These are phyloP conservation scores for Eonycteris spelaea DNA, from an alignment of 2,113 vertebrate genomes.

Conservation along the genomic window DNA sequence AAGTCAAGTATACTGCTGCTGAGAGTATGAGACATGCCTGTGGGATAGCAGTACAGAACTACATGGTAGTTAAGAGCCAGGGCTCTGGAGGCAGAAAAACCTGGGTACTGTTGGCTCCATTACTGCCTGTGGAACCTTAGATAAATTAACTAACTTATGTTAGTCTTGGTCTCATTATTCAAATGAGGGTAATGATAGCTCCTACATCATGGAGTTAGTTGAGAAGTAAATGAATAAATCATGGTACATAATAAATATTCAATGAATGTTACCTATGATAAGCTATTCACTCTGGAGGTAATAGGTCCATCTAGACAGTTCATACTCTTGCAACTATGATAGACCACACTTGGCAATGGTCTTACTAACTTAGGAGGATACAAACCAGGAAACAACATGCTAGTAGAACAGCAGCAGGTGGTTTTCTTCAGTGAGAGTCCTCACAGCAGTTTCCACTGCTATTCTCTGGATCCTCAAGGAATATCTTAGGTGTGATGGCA, in stretches of 20 bases:
- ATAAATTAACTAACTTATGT: not conserved
- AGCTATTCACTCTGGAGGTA: not conserved
- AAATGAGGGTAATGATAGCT: not conserved
- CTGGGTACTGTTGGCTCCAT: not conserved
- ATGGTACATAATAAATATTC: not conserved
- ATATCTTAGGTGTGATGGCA: not conserved
- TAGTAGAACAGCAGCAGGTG: not conserved
- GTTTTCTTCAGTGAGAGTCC: not conserved
- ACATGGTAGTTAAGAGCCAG: not conserved
- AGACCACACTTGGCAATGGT: not conserved
- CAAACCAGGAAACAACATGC: not conserved
- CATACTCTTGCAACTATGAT: not conserved
- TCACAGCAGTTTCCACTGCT: not conserved
- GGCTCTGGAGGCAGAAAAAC: not conserved
- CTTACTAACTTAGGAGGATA: not conserved
- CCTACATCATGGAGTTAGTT: not conserved
- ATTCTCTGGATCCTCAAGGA: not conserved
- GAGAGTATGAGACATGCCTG: not conserved
- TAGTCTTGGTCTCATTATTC: not conserved
- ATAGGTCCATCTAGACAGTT: not conserved
- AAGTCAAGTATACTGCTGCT: not conserved
- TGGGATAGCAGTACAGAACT: not conserved
- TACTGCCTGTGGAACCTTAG: not conserved
- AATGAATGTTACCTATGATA: not conserved
- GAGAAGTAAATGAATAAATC: conserved; percentile 17